Evolutionary conservation across 2,113 vertebrate genomes (phyloP), one percentile per base, ranked within the genome.

Genomic region (Antechinus flavipes): DNA sequence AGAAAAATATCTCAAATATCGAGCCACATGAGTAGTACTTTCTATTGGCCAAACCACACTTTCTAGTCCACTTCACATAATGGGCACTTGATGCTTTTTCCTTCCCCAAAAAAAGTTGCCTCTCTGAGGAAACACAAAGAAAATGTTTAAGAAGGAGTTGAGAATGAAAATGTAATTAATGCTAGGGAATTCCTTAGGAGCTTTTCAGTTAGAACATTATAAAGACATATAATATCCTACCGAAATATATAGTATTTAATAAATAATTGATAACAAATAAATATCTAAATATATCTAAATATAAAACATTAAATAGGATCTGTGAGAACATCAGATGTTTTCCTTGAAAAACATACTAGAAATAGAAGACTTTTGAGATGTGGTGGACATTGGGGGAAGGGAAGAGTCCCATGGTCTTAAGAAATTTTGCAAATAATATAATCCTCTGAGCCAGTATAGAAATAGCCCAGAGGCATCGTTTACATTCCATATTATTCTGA

Each of bases 371-470:
- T 93, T 94, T 94, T 30, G 24, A 92, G 19, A 94, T 23, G 23
- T 90, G 30, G 11, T 90, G 90, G 50, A 46, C 23, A 91, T 93
- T 14, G 47, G 19, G 58, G 52, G 10, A 26, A 54, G 26, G 90
- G 68, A 96, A 26, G 46, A 93, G 2, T 76, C 54, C 54, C 50
- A 91, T 55, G 49, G n/a, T 76, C 93, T 42, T 91, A 11, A 14
- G 11, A 23, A n/a, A 61, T 92, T 96, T 96, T 76, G 47, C 90
- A 90, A 50, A 47, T 50, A 95, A 54, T 91, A 91, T 19, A 52
- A 54, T 76, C 49, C 47, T 93, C 94, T 93, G 90, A 96, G 54
- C 89, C 84, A 91, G 49, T 56, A 10, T 55, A 56, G 91, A 95
- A 97, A 94, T n/a, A 93, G 42, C 54, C 94, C 47, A 56, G 76